Base-by-base conservation (phyloP, 2,113 vertebrate genomes). In the Phylloscopus whistleri region DNA sequence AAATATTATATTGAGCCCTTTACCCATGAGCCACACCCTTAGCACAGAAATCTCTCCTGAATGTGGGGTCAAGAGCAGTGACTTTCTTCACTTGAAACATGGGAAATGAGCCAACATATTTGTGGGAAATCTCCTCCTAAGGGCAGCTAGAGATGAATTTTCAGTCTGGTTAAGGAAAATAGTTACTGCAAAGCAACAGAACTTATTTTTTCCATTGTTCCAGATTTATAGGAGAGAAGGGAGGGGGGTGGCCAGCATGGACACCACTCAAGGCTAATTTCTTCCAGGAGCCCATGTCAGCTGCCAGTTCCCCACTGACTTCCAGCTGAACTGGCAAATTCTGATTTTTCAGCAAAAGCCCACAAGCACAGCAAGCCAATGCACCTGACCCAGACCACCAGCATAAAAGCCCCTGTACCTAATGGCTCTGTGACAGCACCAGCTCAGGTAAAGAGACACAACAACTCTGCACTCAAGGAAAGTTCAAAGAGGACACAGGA, bases 41-140 rank as follows among this genome's bases (percentile, higher is more conserved):
- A 43, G 52, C 31, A 83, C 69, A 84, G 76, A 84, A 88, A 35
- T 39, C 22, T 52, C 51, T 79, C 63, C 1, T 18, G 15, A 49
- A 39, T 10, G 1, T 3, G 41, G n/a, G 20, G 24, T 9, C 26
- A 20, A 58, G 43, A 77, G 43, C 33, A 74, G 33, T 9, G 41
- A 52, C 7, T 64, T 59, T 44, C 22, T 69, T 67, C 39, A 48
- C 48, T 44, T 41, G 43, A 81, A 75, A 30, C 8, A 14, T 3
- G 18, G 73, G 73, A 92, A 91, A 87, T 5, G 49, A 87, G 91
- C 52, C 87, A 94, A 52, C 0, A 1, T 13, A 16, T 82, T 53
- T 72, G 80, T 60, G 84, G 91, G 66, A 94, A 93, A 78, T 41
- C 52, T 37, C 53, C 51, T 72, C 60, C 84, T 10, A 20, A 77